These are phyloP conservation scores for Gadus chalcogrammus DNA, from an alignment of 2,113 vertebrate genomes.

Conservation along the genomic window DNA sequence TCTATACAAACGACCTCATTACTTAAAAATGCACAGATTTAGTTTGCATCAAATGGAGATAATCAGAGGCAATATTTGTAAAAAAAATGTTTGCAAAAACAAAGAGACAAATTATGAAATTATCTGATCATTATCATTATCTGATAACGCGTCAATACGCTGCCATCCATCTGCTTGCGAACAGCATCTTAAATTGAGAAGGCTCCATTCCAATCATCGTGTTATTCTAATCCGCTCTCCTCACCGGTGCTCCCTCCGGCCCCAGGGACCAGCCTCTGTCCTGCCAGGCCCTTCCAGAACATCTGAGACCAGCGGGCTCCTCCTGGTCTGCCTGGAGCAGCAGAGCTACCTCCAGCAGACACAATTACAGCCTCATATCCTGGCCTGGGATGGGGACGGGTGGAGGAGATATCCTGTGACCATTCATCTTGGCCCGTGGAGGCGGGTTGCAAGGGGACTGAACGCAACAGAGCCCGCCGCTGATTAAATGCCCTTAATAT, in stretches of 20 bases:
- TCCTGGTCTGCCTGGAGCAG: slow-evolving; percentile 50
- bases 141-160: not conserved
- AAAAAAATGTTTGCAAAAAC: not conserved
- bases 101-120: not conserved
- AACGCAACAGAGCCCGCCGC: slow-evolving; percentile 58
- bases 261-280: slow-evolving; percentile 24
- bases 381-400: slow-evolving; percentile 51
- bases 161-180: not conserved
- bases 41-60: too few species aligned
- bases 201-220: not conserved
- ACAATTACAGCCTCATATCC: slow-evolving; percentile 64
- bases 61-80: too few species aligned
- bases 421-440: slow-evolving; percentile 73
- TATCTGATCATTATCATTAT: too few species aligned
- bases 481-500: slow-evolving; percentile 83
- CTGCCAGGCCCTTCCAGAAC: slow-evolving; percentile 22
- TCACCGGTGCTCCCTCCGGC: slow-evolving; percentile 14
- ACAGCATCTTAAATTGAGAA: too few species aligned
- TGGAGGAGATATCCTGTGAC: slow-evolving; percentile 71
- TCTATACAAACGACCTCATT: too few species aligned
- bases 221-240: not conserved
- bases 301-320: slow-evolving; percentile 30
- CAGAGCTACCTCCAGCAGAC: slow-evolving; percentile 51
- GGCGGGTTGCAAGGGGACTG: slow-evolving; percentile 61
- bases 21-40: too few species aligned